Percentiles rank a stretch among this genome's conserved stretches.
These are phyloP conservation scores for Coleophora deauratella DNA, from an alignment of 2,888 invertebrate genomes.

Conservation along the genomic window DNA sequence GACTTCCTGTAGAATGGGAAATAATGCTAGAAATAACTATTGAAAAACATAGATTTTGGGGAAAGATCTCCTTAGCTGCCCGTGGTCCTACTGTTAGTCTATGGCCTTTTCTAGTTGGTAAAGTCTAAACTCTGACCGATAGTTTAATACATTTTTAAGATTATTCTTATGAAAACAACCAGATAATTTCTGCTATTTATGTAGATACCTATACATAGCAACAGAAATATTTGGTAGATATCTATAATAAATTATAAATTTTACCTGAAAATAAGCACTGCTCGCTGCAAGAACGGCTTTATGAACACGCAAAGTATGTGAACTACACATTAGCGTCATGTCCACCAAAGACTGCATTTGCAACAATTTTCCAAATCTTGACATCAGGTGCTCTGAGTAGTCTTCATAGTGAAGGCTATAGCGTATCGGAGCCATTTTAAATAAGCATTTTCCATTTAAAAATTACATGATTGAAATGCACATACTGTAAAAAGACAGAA, in stretches of 20 bases:
- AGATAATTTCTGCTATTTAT: too few species aligned
- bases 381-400: slow-evolving; percentile 79
- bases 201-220: too few species aligned
- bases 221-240: too few species aligned
- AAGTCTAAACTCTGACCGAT: too few species aligned
- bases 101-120: too few species aligned
- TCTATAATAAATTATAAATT: too few species aligned
- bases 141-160: too few species aligned
- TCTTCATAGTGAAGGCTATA: slow-evolving; percentile 81
- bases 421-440: slow-evolving; percentile 64
- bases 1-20: slow-evolving; percentile 56
- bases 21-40: too few species aligned
- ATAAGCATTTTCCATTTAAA: background rate
- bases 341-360: slow-evolving; percentile 84
- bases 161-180: too few species aligned
- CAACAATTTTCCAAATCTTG: slow-evolving; percentile 79
- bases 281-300: slow-evolving; percentile 82
- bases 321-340: slow-evolving; percentile 83
- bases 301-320: slow-evolving; percentile 82
- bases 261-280: slow-evolving; percentile 82
- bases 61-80: too few species aligned
- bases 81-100: too few species aligned
- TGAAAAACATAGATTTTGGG: too few species aligned
- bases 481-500: slow-evolving; percentile 8
- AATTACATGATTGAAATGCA: background rate